phyloP scores from a whole-genome alignment of 2,797 vertebrate species.

The Gastrophryne carolinensis region DNA sequence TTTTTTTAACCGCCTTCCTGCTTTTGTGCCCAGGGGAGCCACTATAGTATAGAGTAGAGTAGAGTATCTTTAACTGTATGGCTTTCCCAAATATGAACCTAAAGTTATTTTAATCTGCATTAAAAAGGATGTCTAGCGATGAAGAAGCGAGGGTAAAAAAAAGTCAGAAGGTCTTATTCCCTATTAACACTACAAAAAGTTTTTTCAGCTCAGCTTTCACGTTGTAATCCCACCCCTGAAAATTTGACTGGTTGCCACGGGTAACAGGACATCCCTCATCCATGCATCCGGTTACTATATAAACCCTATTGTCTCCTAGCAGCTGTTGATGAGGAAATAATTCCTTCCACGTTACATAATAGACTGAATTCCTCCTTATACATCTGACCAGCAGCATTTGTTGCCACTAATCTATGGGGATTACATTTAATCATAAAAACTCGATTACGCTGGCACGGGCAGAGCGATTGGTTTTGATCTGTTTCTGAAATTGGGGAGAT shows the following conservation, averaged over 20 bases:
- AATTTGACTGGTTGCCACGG: background rate
- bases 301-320: background rate
- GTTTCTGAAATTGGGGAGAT: constrained; percentile 40
- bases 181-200: no score
- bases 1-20: no score
- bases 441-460: constrained; percentile 15
- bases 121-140: no score
- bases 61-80: no score
- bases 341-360: constrained; percentile 22
- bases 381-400: constrained; percentile 42
- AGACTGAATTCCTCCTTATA: constrained; percentile 31
- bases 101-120: no score
- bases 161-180: no score
- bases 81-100: no score
- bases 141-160: no score
- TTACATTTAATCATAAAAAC: constrained; percentile 49
- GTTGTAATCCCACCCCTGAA: no score
- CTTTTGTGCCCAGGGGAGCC: no score
- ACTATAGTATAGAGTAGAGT: no score
- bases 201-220: no score
- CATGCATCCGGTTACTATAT: background rate
- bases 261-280: background rate
- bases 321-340: constrained; percentile 12
- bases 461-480: constrained; percentile 46
- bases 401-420: constrained; percentile 41